Conservation (phyloP, 2,113 vertebrate genomes). For the human region GRCh38 chr5:9311001-9311500, state of each 20-base stretch:
- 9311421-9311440: too few relatives aligned
- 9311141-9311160: fast-evolving
- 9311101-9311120: fast-evolving
- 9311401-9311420: too few relatives aligned
- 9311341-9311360: neutral
- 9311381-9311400: too few relatives aligned
- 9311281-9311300: fast-evolving
- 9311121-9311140: neutral
- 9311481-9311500: too few relatives aligned
- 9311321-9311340: neutral
- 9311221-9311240: neutral
- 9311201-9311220: too few relatives aligned
- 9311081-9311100: neutral
- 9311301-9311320: neutral
- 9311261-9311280: neutral
- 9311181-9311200: neutral
- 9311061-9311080: too few relatives aligned
- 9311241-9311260: neutral
- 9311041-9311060: neutral
- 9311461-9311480: too few relatives aligned
- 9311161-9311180: fast-evolving
- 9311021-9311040: neutral
- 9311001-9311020: neutral
- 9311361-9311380: neutral
- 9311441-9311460: too few relatives aligned